Base-by-base conservation (phyloP, 1,140 invertebrate genomes). In the Macrobrachium nipponense region DNA sequence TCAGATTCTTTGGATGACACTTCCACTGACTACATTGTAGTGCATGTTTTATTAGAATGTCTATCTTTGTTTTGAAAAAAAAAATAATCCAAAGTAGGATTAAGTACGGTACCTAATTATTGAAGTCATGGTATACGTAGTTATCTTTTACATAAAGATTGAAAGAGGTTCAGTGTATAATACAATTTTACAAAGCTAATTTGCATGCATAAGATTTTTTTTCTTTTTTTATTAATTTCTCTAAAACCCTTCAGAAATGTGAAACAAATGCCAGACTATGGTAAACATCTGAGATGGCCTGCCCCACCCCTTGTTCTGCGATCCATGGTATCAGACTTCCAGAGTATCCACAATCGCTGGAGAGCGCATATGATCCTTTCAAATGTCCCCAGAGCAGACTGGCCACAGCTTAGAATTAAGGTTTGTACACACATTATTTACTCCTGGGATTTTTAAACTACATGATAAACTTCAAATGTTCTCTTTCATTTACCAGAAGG, bases 321-420 rank as follows among this genome's bases (percentile, higher is more conserved):
- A 68, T 89, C 91, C 12, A 93, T 94, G 5, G 93, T 94, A 59
- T 90, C 92, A 2, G 91, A 92, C 5, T 91, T 96, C 80, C 93
- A 93, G 89, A 92, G 91, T n/a, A 94, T 95, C 76, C 94, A 93
- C 90, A 92, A 93, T 5, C 93, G 96, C 88, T 99, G 98, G 98
- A 91, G 96, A 66, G 97, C 96, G 5, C 95, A 93, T 91, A 97
- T 97, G 94, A 94, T 97, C 66, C 93, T 99, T 0, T 93, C 93
- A 88, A 94, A 94, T 75, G 94, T 98, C 88, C 97, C 97, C 0
- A 92, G 92, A 80, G 94, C 93, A 83, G 96, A 98, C 90, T 96
- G 97, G 96, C 95, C 96, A 0, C 95, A 97, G 90, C 92, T 98
- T 70, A 91, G 93, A 85, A 90, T 95, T 27, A 96, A 98, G 93